Evolutionary conservation across 2,888 invertebrate species (phyloP).

Genomic region (Marasmarcha lunaedactyla): DNA sequence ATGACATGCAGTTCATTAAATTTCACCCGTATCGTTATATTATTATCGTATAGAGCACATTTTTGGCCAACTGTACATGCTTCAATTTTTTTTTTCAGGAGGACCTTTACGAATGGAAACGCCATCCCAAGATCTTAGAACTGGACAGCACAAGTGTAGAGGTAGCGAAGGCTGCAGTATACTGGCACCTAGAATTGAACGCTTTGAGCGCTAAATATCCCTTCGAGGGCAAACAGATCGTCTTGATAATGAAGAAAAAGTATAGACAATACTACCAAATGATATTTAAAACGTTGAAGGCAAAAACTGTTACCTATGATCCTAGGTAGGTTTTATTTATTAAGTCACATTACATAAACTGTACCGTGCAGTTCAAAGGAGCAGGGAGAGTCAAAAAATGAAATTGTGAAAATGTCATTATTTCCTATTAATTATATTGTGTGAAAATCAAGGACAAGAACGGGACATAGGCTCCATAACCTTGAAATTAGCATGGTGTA

Average conservation of each 20-base stretch:
- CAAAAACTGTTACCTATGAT: constrained; percentile 57
- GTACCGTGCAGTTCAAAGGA: too few relatives aligned
- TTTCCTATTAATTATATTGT: too few relatives aligned
- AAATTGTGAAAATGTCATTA: too few relatives aligned
- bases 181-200: constrained; percentile 48
- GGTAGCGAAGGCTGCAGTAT: constrained; percentile 54
- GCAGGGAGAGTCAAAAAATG: too few relatives aligned
- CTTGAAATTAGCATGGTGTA: too few relatives aligned
- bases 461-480: too few relatives aligned
- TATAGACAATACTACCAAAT: constrained; percentile 62
- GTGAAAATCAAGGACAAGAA: too few relatives aligned
- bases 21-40: too few relatives aligned
- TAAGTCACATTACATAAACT: neutral
- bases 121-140: constrained; percentile 55
- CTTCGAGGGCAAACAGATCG: constrained; percentile 58
- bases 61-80: too few relatives aligned
- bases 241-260: constrained; percentile 61
- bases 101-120: constrained; percentile 59
- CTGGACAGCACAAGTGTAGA: constrained; percentile 55
- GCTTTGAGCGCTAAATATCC: constrained; percentile 39
- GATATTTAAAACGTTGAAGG: constrained; percentile 58
- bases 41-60: too few relatives aligned
- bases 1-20: too few relatives aligned
- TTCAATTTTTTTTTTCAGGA: constrained; percentile 39
- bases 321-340: constrained; percentile 34